Evolutionary conservation across 2,113 vertebrate species (phyloP), one percentile per base, ranked within the genome.

Genomic region (Pollachius pollachius): DNA sequence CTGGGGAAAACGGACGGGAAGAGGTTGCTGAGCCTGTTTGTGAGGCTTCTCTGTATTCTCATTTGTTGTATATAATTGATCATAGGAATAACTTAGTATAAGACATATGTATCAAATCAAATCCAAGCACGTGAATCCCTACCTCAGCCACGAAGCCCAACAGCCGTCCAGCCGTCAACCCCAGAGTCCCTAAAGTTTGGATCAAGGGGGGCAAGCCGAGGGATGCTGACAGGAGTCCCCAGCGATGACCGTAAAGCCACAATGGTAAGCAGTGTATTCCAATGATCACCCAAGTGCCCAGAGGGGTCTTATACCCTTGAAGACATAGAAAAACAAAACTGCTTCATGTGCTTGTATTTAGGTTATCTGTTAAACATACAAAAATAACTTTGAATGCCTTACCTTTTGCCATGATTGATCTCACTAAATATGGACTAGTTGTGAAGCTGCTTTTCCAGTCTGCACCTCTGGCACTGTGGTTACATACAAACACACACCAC

Each of bases 401-500:
- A 92, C 91, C 87, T n/a, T 92, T 90, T 2, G 87, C 80, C 89
- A 92, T 92, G 70, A 90, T 62, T 60, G 81, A 78, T 56, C n/a
- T 81, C 12, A 91, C 21, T 76, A 86, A 68, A 0, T 8, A 27
- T 0, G 90, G 90, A 64, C 85, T 88, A 67, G 30, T 54, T 60
- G 25, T 61, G 64, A 91, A 90, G 64, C 84, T 80, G 60, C 52
- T 81, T 74, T 91, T 92, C 91, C 91, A 92, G 3, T 84, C 73
- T 5, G 75, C 83, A 1, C 91, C 87, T 77, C 75, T 73, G 56
- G 63, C 8, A 18, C 11, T 75, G 85, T 92, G 90, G 78, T 90
- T 91, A 70, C 91, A 93, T 23, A 87, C 88, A 74, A 92, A 91
- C 67, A 89, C 89, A 59, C 88, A 91, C 91, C 90, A 92, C 77